These are phyloP conservation scores for Halictus quadricinctus DNA, from an alignment of 2,888 invertebrate genomes.

Conservation along the genomic window DNA sequence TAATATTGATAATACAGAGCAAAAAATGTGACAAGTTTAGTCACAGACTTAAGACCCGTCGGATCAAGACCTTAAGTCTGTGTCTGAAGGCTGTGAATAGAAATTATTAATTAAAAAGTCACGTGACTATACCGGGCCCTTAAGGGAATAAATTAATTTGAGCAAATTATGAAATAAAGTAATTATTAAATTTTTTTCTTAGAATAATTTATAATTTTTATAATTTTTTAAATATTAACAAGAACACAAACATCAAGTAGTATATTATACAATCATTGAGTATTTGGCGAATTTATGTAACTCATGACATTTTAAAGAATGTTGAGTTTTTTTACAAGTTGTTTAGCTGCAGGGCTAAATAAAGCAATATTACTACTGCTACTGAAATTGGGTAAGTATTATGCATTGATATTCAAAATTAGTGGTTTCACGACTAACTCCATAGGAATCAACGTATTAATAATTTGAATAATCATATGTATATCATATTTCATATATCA, in stretches of 20 bases:
- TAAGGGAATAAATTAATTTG: neutral
- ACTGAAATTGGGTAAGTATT: neutral
- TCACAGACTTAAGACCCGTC: too few species aligned
- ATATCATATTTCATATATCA: neutral
- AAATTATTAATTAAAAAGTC: too few species aligned
- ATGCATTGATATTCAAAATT: neutral
- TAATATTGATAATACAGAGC: too few species aligned
- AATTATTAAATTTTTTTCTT: neutral
- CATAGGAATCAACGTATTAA: constrained; percentile 18
- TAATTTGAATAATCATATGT: constrained; percentile 24
- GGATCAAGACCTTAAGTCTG: too few species aligned
- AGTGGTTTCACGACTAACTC: neutral
- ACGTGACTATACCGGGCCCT: too few species aligned
- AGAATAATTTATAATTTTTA: neutral
- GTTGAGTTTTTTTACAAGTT: neutral
- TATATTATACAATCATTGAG: neutral
- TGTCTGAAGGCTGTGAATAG: too few species aligned
- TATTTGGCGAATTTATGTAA: neutral
- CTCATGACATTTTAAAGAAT: neutral
- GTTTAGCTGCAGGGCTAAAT: too few species aligned
- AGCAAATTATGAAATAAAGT: neutral
- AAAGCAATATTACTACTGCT: too few species aligned
- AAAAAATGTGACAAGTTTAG: too few species aligned
- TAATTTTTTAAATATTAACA: neutral
- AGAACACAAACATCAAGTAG: neutral